Evolutionary conservation across 1,140 invertebrate genomes (phyloP), one percentile per base, ranked within the genome.

Genomic region (Drosophila neocordata): DNA sequence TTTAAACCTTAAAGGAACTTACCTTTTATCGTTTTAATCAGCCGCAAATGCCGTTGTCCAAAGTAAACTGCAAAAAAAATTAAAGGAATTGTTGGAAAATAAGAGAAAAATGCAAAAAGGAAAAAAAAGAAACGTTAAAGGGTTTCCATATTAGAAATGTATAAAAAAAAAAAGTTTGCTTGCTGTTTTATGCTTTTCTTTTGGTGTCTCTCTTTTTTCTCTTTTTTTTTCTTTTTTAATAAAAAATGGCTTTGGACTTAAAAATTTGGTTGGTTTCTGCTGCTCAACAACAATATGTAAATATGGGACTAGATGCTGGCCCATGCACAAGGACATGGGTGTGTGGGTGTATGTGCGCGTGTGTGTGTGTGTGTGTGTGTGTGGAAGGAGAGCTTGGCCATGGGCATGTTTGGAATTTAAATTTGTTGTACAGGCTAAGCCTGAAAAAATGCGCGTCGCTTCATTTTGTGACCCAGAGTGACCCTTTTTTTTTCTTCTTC

Each of bases 1-100:
- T n/a, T n/a, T n/a, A 3, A 48, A 48, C 41, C 20, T 48, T 20
- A 48, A 48, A n/a, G n/a, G 15, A 20, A 70, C 83, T 48, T 82
- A 85, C 82, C 82, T 80, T 81, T 74, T 76, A 79, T 82, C 72
- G 63, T 64, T 79, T 88, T 87, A 88, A 88, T 87, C 79, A 83
- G 80, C 57, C 66, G 44, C 57, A 65, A 69, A 65, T 71, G 15
- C 59, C 65, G 55, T 55, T 34, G 34, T 63, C 66, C 68, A 22
- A n/a, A 51, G 73, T 27, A 65, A 65, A 55, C 63, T 78, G 64
- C 18, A 66, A 67, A 51, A 37, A 44, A 63, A n/a, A n/a, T n/a
- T n/a, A n/a, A 65, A 24, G 22, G 27, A 31, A 31, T 31, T 18
- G 13, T 18, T 18, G 41, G 41, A 44, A 20, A 48, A 57, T 57